These are phyloP conservation scores for Mamestra brassicae DNA, from an alignment of 2,888 invertebrate genomes.

Conservation along the genomic window DNA sequence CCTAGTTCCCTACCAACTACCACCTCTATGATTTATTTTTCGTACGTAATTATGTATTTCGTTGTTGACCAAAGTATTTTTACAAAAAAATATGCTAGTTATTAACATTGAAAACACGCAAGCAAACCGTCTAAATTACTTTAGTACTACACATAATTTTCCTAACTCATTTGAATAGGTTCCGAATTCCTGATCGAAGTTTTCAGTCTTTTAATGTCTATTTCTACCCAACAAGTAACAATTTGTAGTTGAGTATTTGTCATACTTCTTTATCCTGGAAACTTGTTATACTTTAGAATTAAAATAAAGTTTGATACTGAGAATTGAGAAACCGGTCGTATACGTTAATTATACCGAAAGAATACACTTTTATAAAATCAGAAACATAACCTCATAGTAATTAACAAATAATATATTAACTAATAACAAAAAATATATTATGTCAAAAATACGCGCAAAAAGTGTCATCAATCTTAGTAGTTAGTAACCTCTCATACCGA, in stretches of 20 bases:
- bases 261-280: not conserved
- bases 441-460: slow-evolving; percentile 27
- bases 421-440: no score
- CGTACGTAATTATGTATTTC: not conserved
- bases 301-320: not conserved
- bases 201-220: not conserved
- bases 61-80: not conserved
- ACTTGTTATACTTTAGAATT: not conserved
- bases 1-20: no score
- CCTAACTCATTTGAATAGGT: not conserved
- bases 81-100: not conserved
- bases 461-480: slow-evolving; percentile 45
- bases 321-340: no score
- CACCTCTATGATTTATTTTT: not conserved
- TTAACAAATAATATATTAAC: slow-evolving; percentile 5
- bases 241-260: not conserved
- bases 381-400: not conserved
- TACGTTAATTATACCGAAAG: not conserved
- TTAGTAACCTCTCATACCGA: slow-evolving; percentile 25
- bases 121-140: not conserved
- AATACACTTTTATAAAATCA: slow-evolving; percentile 3
- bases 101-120: not conserved
- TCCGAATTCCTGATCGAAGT: not conserved
- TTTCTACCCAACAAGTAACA: not conserved
- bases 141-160: not conserved